Conservation (phyloP, 2,888 invertebrate species). For the Chaetoderma sp. region DNA sequence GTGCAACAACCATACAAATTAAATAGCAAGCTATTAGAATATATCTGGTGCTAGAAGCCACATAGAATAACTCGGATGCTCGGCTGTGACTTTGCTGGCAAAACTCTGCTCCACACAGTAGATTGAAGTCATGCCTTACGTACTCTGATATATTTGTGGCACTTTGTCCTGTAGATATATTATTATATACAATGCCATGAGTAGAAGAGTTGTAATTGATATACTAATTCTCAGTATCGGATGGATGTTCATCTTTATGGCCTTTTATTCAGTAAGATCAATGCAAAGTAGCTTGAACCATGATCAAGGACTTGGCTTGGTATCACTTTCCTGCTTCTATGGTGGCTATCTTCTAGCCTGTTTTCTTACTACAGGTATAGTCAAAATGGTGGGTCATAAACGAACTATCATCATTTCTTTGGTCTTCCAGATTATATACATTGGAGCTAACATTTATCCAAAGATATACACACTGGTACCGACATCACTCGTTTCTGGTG, state of each 20-base stretch:
- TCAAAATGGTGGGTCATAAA: neutral
- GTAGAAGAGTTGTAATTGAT: too few relatives aligned
- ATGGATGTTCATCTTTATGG: neutral
- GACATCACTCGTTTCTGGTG: neutral
- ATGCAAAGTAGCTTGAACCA: slow-evolving; percentile 3
- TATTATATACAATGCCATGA: too few relatives aligned
- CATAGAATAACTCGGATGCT: too few relatives aligned
- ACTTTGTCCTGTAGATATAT: too few relatives aligned
- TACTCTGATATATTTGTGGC: too few relatives aligned
- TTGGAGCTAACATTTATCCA: neutral
- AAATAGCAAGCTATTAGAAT: too few relatives aligned
- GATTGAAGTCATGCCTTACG: too few relatives aligned
- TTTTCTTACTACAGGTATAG: neutral
- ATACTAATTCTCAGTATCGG: neutral
- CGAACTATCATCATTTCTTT: neutral
- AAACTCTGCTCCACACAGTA: too few relatives aligned
- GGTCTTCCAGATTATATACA: neutral
- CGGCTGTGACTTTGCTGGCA: too few relatives aligned
- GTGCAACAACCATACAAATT: too few relatives aligned
- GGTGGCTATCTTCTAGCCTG: neutral
- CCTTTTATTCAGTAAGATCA: neutral
- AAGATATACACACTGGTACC: neutral
- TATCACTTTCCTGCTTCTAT: neutral
- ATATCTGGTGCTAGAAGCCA: too few relatives aligned
- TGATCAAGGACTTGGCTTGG: neutral